Evolutionary conservation across 1,140 invertebrate genomes (phyloP), one percentile per base, ranked within the genome.

Genomic region (Lucilia cuprina): DNA sequence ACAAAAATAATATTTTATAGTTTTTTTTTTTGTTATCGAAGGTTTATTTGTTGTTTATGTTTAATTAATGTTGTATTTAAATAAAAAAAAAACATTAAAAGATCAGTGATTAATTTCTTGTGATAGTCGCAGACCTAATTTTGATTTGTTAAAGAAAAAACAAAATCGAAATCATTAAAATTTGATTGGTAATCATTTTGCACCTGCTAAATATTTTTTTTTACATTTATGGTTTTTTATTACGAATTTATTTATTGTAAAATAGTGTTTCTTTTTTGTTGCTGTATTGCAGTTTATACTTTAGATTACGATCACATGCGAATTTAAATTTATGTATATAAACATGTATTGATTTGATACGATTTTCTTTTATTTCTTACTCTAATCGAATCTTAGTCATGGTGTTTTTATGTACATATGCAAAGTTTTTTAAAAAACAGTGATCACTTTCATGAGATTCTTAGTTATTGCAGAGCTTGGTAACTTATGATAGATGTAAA

Each of bases 181-280:
- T 70, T 19, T 70, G 55, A 70, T 70, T 70, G 65, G 65, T 70
- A 70, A 70, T 70, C 25, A 70, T 70, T 70, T 70, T 70, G 65
- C 65, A 70, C 65, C 65, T 70, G 65, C 25, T 70, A 70, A 70
- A 70, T 70, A 19, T 21, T 21, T 70, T 7, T 70, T 70, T 21
- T 65, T 2, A 30, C 25, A 30, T 30, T 30, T 30, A 30, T 30
- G 25, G 25, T 30, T 41, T 41, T 60, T 60, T 14, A 60, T n/a
- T 60, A n/a, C 55, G 41, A 41, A 60, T 60, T 17, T 60, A n/a
- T 60, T 60, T 60, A 12, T 60, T 41, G 41, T 41, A 41, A 41
- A 41, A 41, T 2, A 41, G 41, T 60, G 14, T 60, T 2, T 60
- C 3, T 60, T 60, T 60, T 12, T 17, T 60, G 55, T 17, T 60